These are phyloP conservation scores for Lutraria lutraria DNA, from an alignment of 2,888 invertebrate species.

Conservation along the genomic window DNA sequence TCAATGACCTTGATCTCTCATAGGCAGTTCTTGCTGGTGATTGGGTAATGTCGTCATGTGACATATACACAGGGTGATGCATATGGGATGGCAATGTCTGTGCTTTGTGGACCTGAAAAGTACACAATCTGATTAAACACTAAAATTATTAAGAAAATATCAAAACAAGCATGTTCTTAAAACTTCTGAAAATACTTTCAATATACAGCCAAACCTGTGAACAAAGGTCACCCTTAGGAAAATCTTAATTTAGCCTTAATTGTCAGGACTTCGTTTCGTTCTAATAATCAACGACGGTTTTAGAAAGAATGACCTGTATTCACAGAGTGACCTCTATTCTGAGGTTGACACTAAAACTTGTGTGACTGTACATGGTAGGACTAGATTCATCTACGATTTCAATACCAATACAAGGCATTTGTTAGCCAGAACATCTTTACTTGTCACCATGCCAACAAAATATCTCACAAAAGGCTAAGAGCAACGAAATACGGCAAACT, in stretches of 20 bases:
- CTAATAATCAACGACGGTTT: too few species aligned
- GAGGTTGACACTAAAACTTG: too few species aligned
- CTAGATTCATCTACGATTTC: too few species aligned
- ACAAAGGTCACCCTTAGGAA: too few species aligned
- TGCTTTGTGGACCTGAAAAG: conserved; percentile 64
- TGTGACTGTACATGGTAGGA: too few species aligned
- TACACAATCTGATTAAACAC: not conserved
- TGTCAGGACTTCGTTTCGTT: too few species aligned
- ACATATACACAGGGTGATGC: conserved; percentile 71
- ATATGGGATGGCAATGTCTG: conserved; percentile 73
- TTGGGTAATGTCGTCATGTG: conserved; percentile 69
- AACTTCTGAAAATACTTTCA: conserved; percentile 5
- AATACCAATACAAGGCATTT: not conserved
- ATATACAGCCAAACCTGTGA: not conserved
- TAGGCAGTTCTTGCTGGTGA: conserved; percentile 71
- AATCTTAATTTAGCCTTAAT: too few species aligned
- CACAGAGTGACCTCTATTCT: too few species aligned
- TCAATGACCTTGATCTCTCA: conserved; percentile 79
- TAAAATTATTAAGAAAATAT: too few species aligned
- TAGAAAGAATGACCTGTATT: too few species aligned
- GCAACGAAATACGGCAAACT: not conserved
- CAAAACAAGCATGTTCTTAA: not conserved
- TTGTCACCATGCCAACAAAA: conserved; percentile 12
- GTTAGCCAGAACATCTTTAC: not conserved
- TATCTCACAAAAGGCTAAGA: not conserved